These are phyloP conservation scores for Abrostola triplasia DNA, from an alignment of 2,888 invertebrate genomes.

Conservation along the genomic window DNA sequence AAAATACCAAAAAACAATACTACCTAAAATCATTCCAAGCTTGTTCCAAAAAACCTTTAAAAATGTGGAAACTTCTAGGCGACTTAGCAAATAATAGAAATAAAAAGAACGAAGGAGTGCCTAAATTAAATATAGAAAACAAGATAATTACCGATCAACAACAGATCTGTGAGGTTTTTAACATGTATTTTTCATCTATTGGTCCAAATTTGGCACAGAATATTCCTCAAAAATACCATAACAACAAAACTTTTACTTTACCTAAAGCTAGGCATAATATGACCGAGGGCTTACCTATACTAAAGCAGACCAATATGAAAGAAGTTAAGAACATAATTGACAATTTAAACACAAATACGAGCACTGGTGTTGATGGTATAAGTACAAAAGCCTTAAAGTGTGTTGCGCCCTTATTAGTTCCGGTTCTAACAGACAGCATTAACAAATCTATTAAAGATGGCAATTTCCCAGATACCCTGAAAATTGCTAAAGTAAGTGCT, in stretches of 20 bases:
- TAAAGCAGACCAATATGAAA: background rate
- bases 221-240: background rate
- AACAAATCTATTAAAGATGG: background rate
- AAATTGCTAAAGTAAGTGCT: background rate
- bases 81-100: background rate
- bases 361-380: background rate
- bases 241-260: background rate
- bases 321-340: conserved; percentile 3
- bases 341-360: background rate
- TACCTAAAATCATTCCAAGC: background rate
- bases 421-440: background rate
- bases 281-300: background rate
- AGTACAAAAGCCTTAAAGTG: too few species aligned
- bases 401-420: too few species aligned
- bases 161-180: background rate
- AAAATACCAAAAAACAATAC: conserved; percentile 1
- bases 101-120: background rate
- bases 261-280: background rate
- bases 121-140: background rate
- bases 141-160: background rate
- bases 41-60: background rate
- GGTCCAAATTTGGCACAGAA: background rate
- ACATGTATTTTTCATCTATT: background rate
- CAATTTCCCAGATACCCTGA: background rate
- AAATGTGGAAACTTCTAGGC: conserved; percentile 1